Evolutionary conservation across 2,888 invertebrate species (phyloP).

Genomic region (Drosophila anomalata): DNA sequence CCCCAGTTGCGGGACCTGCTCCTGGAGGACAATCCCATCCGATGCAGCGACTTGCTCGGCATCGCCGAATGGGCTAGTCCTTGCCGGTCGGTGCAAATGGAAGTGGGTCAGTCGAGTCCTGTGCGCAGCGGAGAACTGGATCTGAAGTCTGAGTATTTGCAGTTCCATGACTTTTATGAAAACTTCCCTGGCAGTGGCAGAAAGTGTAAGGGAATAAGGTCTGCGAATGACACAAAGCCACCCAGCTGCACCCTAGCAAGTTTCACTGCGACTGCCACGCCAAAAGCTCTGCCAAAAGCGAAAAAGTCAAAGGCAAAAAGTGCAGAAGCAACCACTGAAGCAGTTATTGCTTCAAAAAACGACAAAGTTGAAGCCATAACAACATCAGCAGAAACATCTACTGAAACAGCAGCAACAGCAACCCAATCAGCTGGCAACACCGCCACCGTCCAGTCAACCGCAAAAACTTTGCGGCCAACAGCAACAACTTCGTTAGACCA

Average conservation of each 20-base stretch:
- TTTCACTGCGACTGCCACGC: conserved; percentile 6
- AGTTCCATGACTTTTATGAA: conserved; percentile 79
- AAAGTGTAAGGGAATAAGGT: conserved; percentile 1
- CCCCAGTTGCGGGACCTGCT: conserved; percentile 82
- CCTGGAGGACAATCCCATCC: conserved; percentile 83
- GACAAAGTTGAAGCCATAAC: conserved; percentile 9
- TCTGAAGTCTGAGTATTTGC: conserved; percentile 77
- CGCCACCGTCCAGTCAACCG: conserved; percentile 60
- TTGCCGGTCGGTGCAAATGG: conserved; percentile 70
- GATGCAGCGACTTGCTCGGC: conserved; percentile 82
- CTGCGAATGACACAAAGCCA: conserved; percentile 41
- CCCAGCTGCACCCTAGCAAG: conserved; percentile 49
- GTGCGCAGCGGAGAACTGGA: conserved; percentile 46
- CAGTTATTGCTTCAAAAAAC: conserved; percentile 4
- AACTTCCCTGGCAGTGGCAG: conserved; percentile 62
- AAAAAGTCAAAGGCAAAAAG: conserved; percentile 30
- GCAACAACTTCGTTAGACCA: conserved; percentile 76
- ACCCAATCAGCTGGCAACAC: conserved; percentile 65
- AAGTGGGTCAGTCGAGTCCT: conserved; percentile 48
- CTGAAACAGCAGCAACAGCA: conserved; percentile 42
- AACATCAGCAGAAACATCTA: conserved; percentile 8
- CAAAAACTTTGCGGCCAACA: conserved; percentile 73
- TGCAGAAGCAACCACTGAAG: conserved; percentile 24
- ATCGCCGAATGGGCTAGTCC: conserved; percentile 84
- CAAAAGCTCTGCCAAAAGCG: conserved; percentile 21